Evolutionary conservation across 2,888 invertebrate species (phyloP).

Genomic region (Sphaerophoria taeniata): DNA sequence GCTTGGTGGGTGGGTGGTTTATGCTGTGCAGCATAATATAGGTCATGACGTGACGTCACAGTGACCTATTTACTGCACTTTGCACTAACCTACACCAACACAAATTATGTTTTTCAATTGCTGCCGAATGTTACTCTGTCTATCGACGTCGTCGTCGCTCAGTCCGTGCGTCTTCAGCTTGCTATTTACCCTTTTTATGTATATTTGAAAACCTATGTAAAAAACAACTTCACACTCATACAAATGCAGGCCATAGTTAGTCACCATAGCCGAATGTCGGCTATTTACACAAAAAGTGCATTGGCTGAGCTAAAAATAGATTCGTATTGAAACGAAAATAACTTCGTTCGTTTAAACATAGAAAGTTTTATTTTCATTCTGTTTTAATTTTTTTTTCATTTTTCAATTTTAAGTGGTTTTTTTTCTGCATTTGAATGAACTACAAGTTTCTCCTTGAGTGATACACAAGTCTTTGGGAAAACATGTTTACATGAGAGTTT

Average conservation of each 20-base stretch:
- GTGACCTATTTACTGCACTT: constrained; percentile 67
- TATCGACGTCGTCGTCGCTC: constrained; percentile 60
- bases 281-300: constrained; percentile 73
- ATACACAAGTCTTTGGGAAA: constrained; percentile 43
- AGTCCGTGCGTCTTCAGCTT: constrained; percentile 10
- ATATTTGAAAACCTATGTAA: background rate
- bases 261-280: constrained; percentile 56
- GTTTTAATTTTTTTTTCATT: constrained; percentile 13
- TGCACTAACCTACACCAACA: constrained; percentile 45
- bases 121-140: constrained; percentile 30
- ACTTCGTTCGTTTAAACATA: constrained; percentile 69
- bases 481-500: constrained; percentile 27
- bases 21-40: constrained; percentile 62
- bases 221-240: constrained; percentile 18
- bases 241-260: constrained; percentile 40
- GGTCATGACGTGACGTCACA: constrained; percentile 71
- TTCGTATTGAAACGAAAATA: constrained; percentile 70
- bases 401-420: background rate
- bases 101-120: constrained; percentile 15
- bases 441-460: constrained; percentile 69
- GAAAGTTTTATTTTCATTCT: constrained; percentile 14
- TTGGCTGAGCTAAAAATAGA: constrained; percentile 74
- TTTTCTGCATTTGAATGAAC: constrained; percentile 35
- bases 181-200: background rate
- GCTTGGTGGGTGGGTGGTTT: constrained; percentile 26